Percentiles rank a stretch among this genome's conserved stretches.
phyloP scores from a whole-genome alignment of 2,113 vertebrate species.

The Etheostoma cragini region DNA sequence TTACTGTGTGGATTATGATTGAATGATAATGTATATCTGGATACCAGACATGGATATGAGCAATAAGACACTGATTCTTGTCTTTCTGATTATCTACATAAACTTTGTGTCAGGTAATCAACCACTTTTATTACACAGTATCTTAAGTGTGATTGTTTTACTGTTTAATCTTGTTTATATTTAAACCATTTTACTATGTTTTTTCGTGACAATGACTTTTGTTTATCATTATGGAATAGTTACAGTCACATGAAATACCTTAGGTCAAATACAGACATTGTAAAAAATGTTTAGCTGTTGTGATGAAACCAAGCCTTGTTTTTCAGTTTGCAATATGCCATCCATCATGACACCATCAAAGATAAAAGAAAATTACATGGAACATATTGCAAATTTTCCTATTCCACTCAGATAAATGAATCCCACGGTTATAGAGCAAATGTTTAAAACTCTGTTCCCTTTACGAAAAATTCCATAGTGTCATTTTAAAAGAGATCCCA shows the following conservation, averaged over 20 bases:
- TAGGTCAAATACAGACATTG: not conserved
- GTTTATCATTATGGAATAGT: not conserved
- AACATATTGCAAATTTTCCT: not conserved
- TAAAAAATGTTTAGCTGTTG: not conserved
- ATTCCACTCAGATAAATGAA: not conserved
- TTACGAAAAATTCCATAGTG: not conserved
- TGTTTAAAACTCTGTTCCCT: not conserved
- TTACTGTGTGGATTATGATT: constrained; percentile 7
- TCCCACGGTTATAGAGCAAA: not conserved
- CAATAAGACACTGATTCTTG: constrained; percentile 5
- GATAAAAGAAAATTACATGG: not conserved
- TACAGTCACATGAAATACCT: not conserved
- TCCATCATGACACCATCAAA: not conserved
- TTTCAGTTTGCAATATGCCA: not conserved
- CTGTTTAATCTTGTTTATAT: not conserved
- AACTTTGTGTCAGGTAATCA: constrained; percentile 68
- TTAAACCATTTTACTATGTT: not conserved
- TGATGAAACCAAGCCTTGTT: not conserved
- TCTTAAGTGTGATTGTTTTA: not conserved
- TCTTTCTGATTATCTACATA: constrained; percentile 43
- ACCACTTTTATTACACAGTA: not conserved
- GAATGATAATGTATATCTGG: not conserved
- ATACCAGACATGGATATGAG: constrained; percentile 41
- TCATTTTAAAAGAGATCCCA: not conserved
- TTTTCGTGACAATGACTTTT: not conserved